Conservation (phyloP, 2,113 vertebrate species). For the Acanthisitta chloris region DNA sequence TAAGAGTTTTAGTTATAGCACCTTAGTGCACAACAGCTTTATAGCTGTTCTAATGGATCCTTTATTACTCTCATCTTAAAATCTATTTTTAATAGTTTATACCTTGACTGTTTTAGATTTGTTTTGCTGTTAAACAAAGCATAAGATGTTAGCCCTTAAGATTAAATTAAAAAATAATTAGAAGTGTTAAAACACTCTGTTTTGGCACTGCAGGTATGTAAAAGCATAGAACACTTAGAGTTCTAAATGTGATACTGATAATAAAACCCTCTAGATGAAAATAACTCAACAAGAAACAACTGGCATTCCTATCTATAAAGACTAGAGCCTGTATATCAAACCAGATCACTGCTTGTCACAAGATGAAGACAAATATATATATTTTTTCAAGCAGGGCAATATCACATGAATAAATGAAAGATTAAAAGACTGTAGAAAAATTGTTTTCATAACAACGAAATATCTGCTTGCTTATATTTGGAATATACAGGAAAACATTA, state of each 20-base stretch:
- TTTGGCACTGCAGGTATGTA: neutral
- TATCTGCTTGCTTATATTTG: neutral
- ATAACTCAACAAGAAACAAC: neutral
- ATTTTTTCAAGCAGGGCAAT: neutral
- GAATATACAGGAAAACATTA: neutral
- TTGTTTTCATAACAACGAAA: neutral
- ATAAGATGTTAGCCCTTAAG: neutral
- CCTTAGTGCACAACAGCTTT: neutral
- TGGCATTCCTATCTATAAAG: neutral
- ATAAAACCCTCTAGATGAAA: neutral
- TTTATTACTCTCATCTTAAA: neutral
- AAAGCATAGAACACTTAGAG: neutral
- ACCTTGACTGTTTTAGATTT: neutral
- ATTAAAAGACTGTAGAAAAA: neutral
- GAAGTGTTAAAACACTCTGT: neutral
- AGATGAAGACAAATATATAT: neutral
- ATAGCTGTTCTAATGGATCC: neutral
- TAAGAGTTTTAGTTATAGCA: neutral
- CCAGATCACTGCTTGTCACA: neutral
- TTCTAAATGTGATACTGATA: neutral
- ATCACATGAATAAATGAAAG: neutral
- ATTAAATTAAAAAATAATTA: neutral
- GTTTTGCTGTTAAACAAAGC: neutral
- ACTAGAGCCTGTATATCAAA: neutral
- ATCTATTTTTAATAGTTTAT: slow-evolving; percentile 1